A percentile compares a stretch with the other conserved stretches of the same genome.
Conservation (phyloP, 2,113 vertebrate genomes). For the Columba livia region DNA sequence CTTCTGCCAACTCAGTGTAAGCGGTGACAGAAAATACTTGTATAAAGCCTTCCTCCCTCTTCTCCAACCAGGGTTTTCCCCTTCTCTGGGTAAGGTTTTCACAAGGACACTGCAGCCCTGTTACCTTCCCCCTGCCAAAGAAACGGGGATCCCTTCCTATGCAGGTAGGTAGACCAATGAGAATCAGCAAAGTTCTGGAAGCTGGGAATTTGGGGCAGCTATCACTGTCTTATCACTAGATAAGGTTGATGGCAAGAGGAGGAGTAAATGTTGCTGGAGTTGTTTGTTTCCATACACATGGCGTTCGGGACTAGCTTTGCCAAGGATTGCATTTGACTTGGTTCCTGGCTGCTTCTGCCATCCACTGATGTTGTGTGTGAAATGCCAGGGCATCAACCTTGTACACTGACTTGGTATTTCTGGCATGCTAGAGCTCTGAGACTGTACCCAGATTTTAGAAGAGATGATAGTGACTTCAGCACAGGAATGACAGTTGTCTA, state of each 20-base stretch:
- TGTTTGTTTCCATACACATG: background rate
- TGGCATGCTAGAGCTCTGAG: background rate
- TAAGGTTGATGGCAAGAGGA: background rate
- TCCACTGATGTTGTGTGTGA: background rate
- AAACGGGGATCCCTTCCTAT: background rate
- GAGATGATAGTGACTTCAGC: background rate
- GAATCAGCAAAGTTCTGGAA: background rate
- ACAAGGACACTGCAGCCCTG: background rate
- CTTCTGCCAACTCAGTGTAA: background rate
- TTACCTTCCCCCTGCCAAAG: background rate
- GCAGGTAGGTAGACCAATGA: background rate
- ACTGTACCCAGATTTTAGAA: background rate
- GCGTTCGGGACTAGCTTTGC: background rate
- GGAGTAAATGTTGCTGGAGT: background rate
- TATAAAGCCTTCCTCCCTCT: background rate
- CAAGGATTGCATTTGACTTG: background rate
- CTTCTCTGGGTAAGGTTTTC: background rate
- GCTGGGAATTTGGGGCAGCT: background rate
- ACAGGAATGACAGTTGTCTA: background rate
- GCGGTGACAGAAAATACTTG: background rate
- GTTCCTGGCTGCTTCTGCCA: background rate
- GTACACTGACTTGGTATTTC: background rate
- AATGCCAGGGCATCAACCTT: background rate
- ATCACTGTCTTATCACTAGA: background rate
- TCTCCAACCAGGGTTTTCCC: background rate